Base-by-base conservation (phyloP, 2,888 invertebrate genomes). In the Napeogenes sylphis region DNA sequence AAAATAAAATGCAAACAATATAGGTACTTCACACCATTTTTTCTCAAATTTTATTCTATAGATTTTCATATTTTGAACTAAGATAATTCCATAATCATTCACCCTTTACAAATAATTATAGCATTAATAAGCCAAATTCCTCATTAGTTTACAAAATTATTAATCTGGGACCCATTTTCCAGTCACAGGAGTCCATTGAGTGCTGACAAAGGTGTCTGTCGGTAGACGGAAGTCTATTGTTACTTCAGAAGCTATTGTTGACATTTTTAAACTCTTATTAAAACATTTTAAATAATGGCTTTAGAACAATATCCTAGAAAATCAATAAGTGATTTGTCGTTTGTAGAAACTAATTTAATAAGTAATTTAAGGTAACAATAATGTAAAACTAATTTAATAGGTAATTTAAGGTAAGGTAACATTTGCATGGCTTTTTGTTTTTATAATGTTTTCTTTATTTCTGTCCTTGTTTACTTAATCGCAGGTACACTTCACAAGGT, bases 161-260 rank as follows among this genome's bases (percentile, higher is more conserved):
- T 84, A 78, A 82, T 84, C 76, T 78, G 80, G 78, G 77, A 82
- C 79, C 82, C 77, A 85, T 88, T 88, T 88, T 86, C 85, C 83
- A 82, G 70, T 75, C 81, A 79, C 78, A 83, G 77, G 80, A 78
- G 75, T 76, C 81, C 77, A 84, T 86, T 84, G 82, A 86, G 74
- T 73, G 69, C 72, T 80, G 79, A 89, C 88, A 88, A 88, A 85
- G 82, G 82, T 76, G 78, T 73, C 81, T 78, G 83, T 77, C 85
- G 78, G 77, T 83, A 80, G 83, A 84, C 85, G 85, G 83, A 85
- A 82, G 78, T 77, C 83, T 74, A 84, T 88, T 89, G 87, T 87
- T 82, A 82, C 80, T 78, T 79, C 84, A 87, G 85, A 87, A 87
- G 83, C 86, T 85, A 86, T 86, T 88, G 88, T 85, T 85, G 86